Percentiles rank a stretch among this genome's conserved stretches.
Evolutionary conservation across 2,797 vertebrate genomes (phyloP).

Genomic region (Melanotaenia nigrans): DNA sequence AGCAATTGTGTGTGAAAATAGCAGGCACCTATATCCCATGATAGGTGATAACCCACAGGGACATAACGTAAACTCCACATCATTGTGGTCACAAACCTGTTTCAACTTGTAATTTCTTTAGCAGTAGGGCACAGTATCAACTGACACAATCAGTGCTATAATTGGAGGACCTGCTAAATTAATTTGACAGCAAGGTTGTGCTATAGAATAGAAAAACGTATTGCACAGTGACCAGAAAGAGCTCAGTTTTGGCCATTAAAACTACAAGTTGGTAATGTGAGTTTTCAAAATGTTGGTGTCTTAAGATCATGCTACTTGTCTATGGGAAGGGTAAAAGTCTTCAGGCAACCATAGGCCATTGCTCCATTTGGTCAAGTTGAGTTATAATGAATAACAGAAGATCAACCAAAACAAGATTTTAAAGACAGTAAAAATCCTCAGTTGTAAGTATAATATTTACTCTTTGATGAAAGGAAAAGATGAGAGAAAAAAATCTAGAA

Average conservation of each 20-base stretch:
- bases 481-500: not conserved
- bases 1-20: constrained; percentile 14
- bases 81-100: not conserved
- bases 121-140: not conserved
- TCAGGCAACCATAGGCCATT: not conserved
- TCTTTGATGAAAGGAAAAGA: not conserved
- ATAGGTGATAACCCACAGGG: not conserved
- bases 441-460: not conserved
- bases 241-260: not conserved
- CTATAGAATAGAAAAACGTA: not conserved
- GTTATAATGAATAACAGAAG: not conserved
- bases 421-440: not conserved
- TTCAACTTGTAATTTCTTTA: not conserved
- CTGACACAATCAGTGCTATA: not conserved
- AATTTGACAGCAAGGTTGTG: not conserved
- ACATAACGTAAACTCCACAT: not conserved
- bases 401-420: not conserved
- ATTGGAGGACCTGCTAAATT: not conserved
- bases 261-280: not conserved
- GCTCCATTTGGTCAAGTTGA: not conserved
- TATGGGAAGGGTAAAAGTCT: not conserved
- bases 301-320: not conserved
- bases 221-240: not conserved
- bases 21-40: constrained; percentile 7
- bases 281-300: not conserved